These are phyloP conservation scores for Lepilemur ruficaudatus DNA, from an alignment of 2,797 vertebrate species.

Conservation along the genomic window DNA sequence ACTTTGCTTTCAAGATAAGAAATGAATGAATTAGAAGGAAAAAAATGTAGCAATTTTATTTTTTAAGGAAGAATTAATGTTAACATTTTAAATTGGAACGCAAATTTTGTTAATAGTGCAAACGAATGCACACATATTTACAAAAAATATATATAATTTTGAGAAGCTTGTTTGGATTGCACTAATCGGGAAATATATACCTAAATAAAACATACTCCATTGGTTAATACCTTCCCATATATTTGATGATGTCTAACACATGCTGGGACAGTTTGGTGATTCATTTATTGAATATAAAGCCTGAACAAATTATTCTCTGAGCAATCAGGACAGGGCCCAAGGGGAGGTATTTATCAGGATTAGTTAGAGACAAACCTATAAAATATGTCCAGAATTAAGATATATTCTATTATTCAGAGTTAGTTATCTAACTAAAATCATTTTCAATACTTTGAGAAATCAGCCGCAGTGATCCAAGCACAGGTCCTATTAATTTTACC, in stretches of 20 bases:
- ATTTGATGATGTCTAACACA: neutral
- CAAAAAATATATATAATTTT: neutral
- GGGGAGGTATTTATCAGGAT: neutral
- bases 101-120: neutral
- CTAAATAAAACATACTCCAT: neutral
- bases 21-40: conserved; percentile 21
- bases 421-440: neutral
- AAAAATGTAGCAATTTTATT: neutral
- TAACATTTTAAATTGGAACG: neutral
- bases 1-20: conserved; percentile 17
- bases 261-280: neutral
- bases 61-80: neutral
- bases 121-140: neutral
- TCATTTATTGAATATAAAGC: conserved; percentile 42
- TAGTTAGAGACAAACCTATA: neutral
- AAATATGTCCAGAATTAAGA: neutral
- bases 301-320: conserved; percentile 43
- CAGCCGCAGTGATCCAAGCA: neutral
- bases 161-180: neutral
- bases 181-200: neutral
- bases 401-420: neutral
- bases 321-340: neutral
- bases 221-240: neutral
- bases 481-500: neutral
- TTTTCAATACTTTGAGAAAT: conserved; percentile 1